These are phyloP conservation scores for Zootoca vivipara DNA, from an alignment of 2,113 vertebrate genomes.

Conservation along the genomic window DNA sequence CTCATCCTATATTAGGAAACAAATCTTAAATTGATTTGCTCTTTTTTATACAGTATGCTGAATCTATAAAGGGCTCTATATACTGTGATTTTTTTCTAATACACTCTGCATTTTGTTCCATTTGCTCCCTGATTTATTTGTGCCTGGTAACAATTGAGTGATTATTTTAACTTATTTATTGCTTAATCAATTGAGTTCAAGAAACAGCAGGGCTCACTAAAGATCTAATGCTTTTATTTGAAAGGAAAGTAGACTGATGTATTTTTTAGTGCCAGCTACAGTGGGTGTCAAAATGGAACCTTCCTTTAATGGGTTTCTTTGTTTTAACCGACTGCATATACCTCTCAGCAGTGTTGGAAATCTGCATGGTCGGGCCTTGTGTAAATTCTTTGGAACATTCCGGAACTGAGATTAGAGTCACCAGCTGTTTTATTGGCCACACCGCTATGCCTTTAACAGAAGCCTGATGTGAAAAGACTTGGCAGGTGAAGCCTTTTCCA, in stretches of 20 bases:
- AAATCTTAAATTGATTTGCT: slow-evolving; percentile 31
- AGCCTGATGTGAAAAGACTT: background rate
- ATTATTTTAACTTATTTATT: slow-evolving; percentile 30
- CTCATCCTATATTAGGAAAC: slow-evolving; percentile 12
- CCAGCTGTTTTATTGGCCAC: background rate
- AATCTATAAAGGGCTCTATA: slow-evolving; percentile 13
- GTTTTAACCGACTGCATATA: background rate
- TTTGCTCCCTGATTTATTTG: slow-evolving; percentile 23
- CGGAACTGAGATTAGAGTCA: background rate
- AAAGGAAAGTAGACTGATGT: background rate
- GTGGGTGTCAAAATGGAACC: background rate
- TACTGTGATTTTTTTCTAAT: slow-evolving; percentile 10
- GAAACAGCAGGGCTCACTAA: slow-evolving; percentile 12
- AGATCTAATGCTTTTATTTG: slow-evolving; percentile 2
- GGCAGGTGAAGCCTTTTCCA: background rate
- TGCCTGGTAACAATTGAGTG: slow-evolving; percentile 11
- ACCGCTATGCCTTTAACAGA: background rate
- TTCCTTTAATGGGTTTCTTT: background rate
- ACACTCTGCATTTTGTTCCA: slow-evolving; percentile 16
- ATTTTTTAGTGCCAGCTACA: background rate
- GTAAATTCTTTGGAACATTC: background rate
- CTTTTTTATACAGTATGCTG: background rate
- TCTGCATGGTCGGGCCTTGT: background rate
- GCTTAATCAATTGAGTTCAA: slow-evolving; percentile 23
- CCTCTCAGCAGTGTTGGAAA: background rate